Evolutionary conservation across 2,113 vertebrate genomes (phyloP), one percentile per base, ranked within the genome.

Genomic region (Cygnus atratus): DNA sequence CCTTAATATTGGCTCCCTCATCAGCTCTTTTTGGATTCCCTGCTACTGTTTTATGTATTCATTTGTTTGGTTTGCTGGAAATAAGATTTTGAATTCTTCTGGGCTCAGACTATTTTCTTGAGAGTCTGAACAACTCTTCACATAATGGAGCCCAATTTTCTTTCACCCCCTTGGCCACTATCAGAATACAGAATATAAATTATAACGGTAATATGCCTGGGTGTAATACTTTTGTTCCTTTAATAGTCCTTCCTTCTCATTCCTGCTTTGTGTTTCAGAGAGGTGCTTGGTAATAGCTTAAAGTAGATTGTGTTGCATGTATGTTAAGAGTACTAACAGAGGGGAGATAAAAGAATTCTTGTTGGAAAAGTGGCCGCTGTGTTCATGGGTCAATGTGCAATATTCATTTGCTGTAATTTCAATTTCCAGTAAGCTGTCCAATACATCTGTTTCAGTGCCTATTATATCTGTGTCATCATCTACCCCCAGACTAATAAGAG

Each of bases 401-500:
- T 94, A 84, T 93, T 87, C 6, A 70, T 82, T 91, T 94, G 62
- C 62, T 73, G 55, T 75, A 87, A 92, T 90, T 96, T 84, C 81
- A 76, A 24, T 95, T 92, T 95, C 90, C 73, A 96, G 92, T 87
- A 94, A 93, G 86, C 79, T 92, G 67, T 44, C 58, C 78, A 92
- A 92, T 84, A 73, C 20, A 92, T 90, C 79, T 93, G 52, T 95
- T 96, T 84, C 87, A 72, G 48, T 95, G 90, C 46, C 70, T 70
- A 55, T 96, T 96, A 86, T 82, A 90, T 89, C 81, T 88, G n/a
- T 96, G 84, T 71, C 91, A 96, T 94, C 94, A 74, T 89, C 91
- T 95, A 65, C 83, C 82, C 79, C 95, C 84, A 96, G 96, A 96
- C 35, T 94, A 97, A 93, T 93, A 96, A 82, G 86, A 95, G 43